Evolutionary conservation across 2,797 vertebrate species (phyloP), one percentile per base, ranked within the genome.

Genomic region (Orestias chungarensis): DNA sequence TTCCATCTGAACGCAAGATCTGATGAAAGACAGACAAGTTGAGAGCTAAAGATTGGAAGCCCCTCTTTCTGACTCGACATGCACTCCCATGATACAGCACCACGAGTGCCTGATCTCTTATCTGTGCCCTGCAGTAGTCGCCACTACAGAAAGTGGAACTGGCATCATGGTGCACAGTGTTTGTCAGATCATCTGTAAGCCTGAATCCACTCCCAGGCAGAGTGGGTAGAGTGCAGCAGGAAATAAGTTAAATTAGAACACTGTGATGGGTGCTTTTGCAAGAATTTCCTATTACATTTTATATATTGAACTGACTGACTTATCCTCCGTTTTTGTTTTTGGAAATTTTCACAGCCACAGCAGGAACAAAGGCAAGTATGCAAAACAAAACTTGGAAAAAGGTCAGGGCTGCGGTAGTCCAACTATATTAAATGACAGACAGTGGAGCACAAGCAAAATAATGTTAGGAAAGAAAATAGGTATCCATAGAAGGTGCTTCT

Each of bases 1-100:
- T 83, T 59, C 82, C 81, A 84, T 89, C 80, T 78, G 71, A 81
- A 79, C 64, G 59, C 74, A 83, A 86, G 78, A 85, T 87, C 87
- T 82, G 85, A 91, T 89, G 86, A 86, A 86, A 88, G 74, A 83
- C 75, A 71, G 86, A 89, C 82, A 87, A 83, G 86, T 81, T 79
- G 77, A 82, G 78, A 87, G 90, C 86, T 83, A 82, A 79, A 87
- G 79, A 87, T 79, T 74, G 61, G 79, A 78, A 78, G 66, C 79
- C 50, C 8, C 75, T 85, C 55, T 44, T 15, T 74, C 72, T 61
- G 2, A 14, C 64, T 35, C 27, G 1, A 40, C 35, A 52, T 64
- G 4, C 59, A 3, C 18, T 57, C 42, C 66, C 29, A 50, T 64
- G 76, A 49, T 68, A 66, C 71, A 38, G 10, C 66, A 50, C 71